Conservation (phyloP, 1,140 invertebrate species). For the Conus ventricosus region DNA sequence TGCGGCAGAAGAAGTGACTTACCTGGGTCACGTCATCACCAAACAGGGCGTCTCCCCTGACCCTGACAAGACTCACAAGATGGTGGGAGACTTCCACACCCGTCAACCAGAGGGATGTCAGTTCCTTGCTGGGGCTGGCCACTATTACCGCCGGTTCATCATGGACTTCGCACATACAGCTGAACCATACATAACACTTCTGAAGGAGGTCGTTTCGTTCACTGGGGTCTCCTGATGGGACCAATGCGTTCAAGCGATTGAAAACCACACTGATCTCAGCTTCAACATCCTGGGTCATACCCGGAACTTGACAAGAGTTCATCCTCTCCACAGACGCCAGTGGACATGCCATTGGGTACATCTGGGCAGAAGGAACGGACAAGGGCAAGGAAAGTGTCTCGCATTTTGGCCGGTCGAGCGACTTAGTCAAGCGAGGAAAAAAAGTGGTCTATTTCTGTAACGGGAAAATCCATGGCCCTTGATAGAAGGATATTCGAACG, state of each 20-base stretch:
- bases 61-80: conserved; percentile 9
- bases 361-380: conserved; percentile 64
- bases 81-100: conserved; percentile 35
- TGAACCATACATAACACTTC: conserved; percentile 60
- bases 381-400: conserved; percentile 68
- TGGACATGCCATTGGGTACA: conserved; percentile 48
- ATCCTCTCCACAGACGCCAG: too few species aligned
- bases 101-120: conserved; percentile 15
- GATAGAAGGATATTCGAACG: conserved; percentile 74
- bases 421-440: conserved; percentile 72
- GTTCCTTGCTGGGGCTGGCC: conserved; percentile 18
- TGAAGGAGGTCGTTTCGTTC: conserved; percentile 40
- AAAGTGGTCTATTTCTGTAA: conserved; percentile 75
- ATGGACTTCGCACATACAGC: too few species aligned
- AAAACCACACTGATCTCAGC: conserved; percentile 49
- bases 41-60: conserved; percentile 37
- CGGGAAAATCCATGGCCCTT: conserved; percentile 77
- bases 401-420: conserved; percentile 75
- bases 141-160: conserved; percentile 31
- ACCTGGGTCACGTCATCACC: conserved; percentile 43
- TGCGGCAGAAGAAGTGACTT: conserved; percentile 32
- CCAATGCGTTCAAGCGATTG: conserved; percentile 50
- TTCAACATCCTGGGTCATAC: conserved; percentile 45
- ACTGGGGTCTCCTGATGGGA: conserved; percentile 44
- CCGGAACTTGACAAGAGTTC: conserved; percentile 46